Evolutionary conservation across 1,140 invertebrate species (phyloP).

Genomic region (Bombus waltoni): DNA sequence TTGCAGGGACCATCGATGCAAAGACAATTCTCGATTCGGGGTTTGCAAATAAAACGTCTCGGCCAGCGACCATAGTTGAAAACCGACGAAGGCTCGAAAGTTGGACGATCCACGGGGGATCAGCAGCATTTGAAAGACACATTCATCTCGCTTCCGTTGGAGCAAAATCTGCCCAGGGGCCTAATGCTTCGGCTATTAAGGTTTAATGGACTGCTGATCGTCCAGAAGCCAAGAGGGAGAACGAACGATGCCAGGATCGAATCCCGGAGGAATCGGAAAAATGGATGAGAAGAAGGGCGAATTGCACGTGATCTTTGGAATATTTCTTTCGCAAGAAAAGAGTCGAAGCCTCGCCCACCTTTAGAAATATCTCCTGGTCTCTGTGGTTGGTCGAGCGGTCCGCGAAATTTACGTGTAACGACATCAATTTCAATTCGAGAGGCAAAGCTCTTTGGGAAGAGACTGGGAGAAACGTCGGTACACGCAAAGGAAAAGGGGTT

Average conservation of each 20-base stretch:
- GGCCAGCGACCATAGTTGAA: neutral
- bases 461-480: slow-evolving; percentile 15
- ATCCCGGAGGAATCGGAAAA: slow-evolving; percentile 65
- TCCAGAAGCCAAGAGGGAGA: slow-evolving; percentile 20
- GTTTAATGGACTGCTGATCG: slow-evolving; percentile 74
- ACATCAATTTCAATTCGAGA: slow-evolving; percentile 62
- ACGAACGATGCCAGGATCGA: slow-evolving; percentile 10
- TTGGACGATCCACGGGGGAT: slow-evolving; percentile 41
- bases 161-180: slow-evolving; percentile 78
- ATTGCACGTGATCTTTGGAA: slow-evolving; percentile 15
- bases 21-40: slow-evolving; percentile 16
- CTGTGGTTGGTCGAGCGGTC: neutral
- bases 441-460: slow-evolving; percentile 30
- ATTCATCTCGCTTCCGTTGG: slow-evolving; percentile 75
- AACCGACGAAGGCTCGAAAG: slow-evolving; percentile 10
- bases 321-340: neutral
- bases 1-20: neutral
- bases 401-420: slow-evolving; percentile 17
- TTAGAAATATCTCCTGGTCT: too few relatives aligned
- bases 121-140: slow-evolving; percentile 67
- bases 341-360: too few relatives aligned
- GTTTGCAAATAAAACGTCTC: neutral
- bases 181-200: slow-evolving; percentile 78
- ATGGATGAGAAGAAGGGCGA: slow-evolving; percentile 40
- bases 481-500: slow-evolving; percentile 46